phyloP scores from a whole-genome alignment of 2,113 vertebrate genomes.

The Jaculus jaculus region DNA sequence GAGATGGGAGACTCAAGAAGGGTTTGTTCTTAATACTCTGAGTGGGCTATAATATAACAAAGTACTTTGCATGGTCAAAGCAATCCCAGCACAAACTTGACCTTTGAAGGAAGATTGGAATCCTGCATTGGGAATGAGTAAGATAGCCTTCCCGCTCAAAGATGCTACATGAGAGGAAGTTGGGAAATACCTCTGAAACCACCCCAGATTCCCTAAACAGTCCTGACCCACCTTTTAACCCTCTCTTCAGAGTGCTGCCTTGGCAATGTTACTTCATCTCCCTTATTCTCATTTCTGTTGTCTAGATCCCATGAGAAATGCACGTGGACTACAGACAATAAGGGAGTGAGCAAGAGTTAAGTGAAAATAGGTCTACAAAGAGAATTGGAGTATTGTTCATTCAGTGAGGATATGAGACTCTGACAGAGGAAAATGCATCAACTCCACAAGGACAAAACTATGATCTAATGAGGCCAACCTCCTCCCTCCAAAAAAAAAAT shows the following conservation, averaged over 20 bases:
- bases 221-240: not conserved
- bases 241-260: not conserved
- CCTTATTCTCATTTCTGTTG: not conserved
- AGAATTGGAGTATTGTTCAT: not conserved
- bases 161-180: not conserved
- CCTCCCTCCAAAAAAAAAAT: not conserved
- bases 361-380: not conserved
- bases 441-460: slow-evolving; percentile 60
- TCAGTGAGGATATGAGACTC: slow-evolving; percentile 24
- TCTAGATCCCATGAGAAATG: not conserved
- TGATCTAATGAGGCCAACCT: slow-evolving; percentile 36
- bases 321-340: not conserved
- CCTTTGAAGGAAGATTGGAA: not conserved
- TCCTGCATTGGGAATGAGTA: not conserved
- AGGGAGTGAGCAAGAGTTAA: not conserved
- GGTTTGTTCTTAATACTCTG: not conserved
- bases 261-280: not conserved
- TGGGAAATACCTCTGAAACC: not conserved
- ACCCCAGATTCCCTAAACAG: not conserved
- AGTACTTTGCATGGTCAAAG: not conserved
- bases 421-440: slow-evolving; percentile 4
- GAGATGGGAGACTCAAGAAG: not conserved
- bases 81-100: not conserved
- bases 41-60: not conserved
- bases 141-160: not conserved